These are phyloP conservation scores for Ennomos erosarius DNA, from an alignment of 2,888 invertebrate genomes.

Conservation along the genomic window DNA sequence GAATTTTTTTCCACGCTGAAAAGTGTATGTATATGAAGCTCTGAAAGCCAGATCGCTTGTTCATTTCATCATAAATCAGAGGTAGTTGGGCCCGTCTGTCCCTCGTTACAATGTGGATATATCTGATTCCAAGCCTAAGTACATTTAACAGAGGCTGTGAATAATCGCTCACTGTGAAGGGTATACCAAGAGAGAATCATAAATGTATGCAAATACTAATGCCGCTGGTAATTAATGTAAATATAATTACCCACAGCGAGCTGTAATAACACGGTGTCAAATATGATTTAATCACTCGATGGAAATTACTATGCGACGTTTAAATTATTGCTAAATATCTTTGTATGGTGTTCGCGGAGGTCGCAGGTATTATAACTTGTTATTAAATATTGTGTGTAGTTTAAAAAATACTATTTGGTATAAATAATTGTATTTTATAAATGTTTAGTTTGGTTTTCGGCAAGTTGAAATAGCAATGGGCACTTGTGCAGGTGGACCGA, in stretches of 20 bases:
- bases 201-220: slow-evolving; percentile 56
- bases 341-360: slow-evolving; percentile 9
- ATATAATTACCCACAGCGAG: slow-evolving; percentile 56
- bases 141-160: slow-evolving; percentile 22
- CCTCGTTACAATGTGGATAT: slow-evolving; percentile 14
- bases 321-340: slow-evolving; percentile 29
- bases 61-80: too few species aligned
- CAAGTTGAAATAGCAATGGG: too few species aligned
- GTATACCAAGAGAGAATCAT: slow-evolving; percentile 33
- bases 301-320: slow-evolving; percentile 42
- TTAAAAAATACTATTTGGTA: neutral
- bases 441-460: too few species aligned
- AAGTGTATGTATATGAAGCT: too few species aligned
- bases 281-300: slow-evolving; percentile 57
- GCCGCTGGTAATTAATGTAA: slow-evolving; percentile 62
- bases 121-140: slow-evolving; percentile 3
- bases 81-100: neutral
- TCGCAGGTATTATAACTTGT: slow-evolving; percentile 7
- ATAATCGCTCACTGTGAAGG: slow-evolving; percentile 37
- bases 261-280: slow-evolving; percentile 61
- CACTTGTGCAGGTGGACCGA: too few species aligned
- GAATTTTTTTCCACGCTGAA: too few species aligned
- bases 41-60: too few species aligned
- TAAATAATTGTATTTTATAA: neutral
- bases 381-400: slow-evolving; percentile 11